Percentiles rank a stretch among this genome's conserved stretches.
These are phyloP conservation scores for Puffinus mauretanicus DNA, from an alignment of 2,113 vertebrate species.

Conservation along the genomic window DNA sequence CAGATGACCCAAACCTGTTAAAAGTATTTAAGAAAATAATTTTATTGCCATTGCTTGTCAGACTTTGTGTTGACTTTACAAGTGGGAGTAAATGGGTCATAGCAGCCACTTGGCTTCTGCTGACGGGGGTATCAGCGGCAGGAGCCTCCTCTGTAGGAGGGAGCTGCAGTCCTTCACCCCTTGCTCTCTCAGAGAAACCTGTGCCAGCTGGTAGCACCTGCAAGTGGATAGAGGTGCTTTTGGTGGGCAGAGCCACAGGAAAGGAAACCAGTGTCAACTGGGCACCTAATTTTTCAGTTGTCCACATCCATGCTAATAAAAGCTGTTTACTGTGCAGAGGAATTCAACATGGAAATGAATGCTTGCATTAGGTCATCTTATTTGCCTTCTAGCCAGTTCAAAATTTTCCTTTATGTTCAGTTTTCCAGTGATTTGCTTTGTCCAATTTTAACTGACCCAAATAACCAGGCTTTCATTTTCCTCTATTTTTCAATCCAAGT, in stretches of 20 bases:
- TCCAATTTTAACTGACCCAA: constrained; percentile 27
- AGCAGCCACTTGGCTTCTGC: not conserved
- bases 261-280: not conserved
- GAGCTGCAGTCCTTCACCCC: not conserved
- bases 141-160: not conserved
- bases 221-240: not conserved
- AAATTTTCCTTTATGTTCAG: not conserved
- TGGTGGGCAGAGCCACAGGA: not conserved
- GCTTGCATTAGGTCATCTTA: not conserved
- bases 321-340: not conserved
- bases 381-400: not conserved
- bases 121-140: not conserved
- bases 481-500: not conserved
- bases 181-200: not conserved
- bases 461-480: not conserved
- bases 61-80: not conserved
- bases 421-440: constrained; percentile 3
- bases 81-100: not conserved
- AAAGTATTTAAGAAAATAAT: not conserved
- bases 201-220: not conserved
- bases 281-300: not conserved
- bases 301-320: not conserved
- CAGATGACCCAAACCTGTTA: not conserved
- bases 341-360: not conserved
- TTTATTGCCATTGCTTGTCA: not conserved